Evolutionary conservation across 2,888 invertebrate species (phyloP).

Genomic region (Uloborus plumipes): DNA sequence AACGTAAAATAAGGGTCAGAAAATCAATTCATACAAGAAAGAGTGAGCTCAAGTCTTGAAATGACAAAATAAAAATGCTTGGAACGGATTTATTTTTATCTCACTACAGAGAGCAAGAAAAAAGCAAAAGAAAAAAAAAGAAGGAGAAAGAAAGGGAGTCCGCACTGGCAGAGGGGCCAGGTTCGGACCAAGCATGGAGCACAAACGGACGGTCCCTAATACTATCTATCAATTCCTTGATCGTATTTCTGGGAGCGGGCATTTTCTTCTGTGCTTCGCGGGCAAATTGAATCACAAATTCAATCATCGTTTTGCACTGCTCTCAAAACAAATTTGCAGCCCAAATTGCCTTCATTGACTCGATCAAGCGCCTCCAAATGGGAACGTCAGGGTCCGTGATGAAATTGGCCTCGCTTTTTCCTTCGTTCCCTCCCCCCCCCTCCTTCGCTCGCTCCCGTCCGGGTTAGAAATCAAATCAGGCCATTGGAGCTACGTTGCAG

Average conservation of each 20-base stretch:
- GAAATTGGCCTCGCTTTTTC: conserved; percentile 52
- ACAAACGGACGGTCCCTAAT: conserved; percentile 42
- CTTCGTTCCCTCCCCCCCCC: conserved; percentile 9
- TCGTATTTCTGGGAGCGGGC: conserved; percentile 53
- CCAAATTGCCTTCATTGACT: conserved; percentile 67
- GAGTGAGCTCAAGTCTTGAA: no score
- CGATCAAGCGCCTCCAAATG: conserved; percentile 66
- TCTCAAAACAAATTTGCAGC: conserved; percentile 67
- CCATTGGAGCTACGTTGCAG: conserved; percentile 43
- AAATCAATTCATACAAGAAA: no score
- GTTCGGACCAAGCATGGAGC: no score
- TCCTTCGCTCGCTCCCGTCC: conserved; percentile 10
- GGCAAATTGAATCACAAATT: conserved; percentile 66
- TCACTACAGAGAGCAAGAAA: no score
- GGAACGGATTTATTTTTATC: no score
- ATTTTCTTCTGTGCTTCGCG: conserved; percentile 41
- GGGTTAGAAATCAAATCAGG: conserved; percentile 65
- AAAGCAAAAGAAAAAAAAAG: no score
- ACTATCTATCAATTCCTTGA: conserved; percentile 60
- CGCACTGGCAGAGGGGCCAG: no score
- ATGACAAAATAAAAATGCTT: no score
- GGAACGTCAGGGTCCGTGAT: conserved; percentile 53
- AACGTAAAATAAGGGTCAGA: no score
- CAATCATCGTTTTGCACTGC: conserved; percentile 67
- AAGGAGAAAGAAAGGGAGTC: no score